Base-by-base conservation (phyloP, 2,797 vertebrate species). In the Margarornis squamiger region DNA sequence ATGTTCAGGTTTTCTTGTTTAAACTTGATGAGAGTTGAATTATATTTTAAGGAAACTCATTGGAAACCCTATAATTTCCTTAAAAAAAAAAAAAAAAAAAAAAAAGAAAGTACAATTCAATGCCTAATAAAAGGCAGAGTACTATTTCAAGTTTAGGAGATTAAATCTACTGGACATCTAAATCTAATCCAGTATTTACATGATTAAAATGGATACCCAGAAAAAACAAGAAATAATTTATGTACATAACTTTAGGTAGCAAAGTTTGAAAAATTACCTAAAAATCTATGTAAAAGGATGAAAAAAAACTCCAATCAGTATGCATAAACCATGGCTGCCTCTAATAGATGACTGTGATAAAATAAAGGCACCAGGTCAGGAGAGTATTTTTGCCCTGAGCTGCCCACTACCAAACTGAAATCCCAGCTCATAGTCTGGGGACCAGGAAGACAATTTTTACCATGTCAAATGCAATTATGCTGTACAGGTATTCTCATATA, bases 91-190 rank as follows among this genome's bases (percentile, higher is more conserved):
- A 11, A 89, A 70, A 58, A 73, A 49, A 7, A 15, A 15, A 66
- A 91, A 66, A 55, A 71, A 49, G 5, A 17, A 15, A 55, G 13
- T 65, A 88, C 30, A 32, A 26, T 57, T 72, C 38, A 73, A 70
- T 24, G 5, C 6, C 34, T 87, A 93, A 77, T 82, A 87, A 74
- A 86, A 80, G 27, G n/a, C 29, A 90, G 67, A 84, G 19, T 34
- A 80, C 38, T 83, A 65, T 68, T 89, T 90, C 54, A 96, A 84
- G 66, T 83, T 86, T 91, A 88, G 51, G 73, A 72, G 45, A 73
- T 38, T 90, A 77, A 89, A 68, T 74, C 30, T 68, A 63, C 70
- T 63, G 55, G 58, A 61, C 39, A 57, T 36, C 43, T 90, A 74
- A 93, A 76, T 59, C 61, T 65, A 86, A 81, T 57, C 23, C 58